A percentile compares a stretch with the other conserved stretches of the same genome.
phyloP scores from a whole-genome alignment of 30 jellyfish, hydroid and myxozoan genomes.

The Aurelia aurita complex sp. Pacific region DNA sequence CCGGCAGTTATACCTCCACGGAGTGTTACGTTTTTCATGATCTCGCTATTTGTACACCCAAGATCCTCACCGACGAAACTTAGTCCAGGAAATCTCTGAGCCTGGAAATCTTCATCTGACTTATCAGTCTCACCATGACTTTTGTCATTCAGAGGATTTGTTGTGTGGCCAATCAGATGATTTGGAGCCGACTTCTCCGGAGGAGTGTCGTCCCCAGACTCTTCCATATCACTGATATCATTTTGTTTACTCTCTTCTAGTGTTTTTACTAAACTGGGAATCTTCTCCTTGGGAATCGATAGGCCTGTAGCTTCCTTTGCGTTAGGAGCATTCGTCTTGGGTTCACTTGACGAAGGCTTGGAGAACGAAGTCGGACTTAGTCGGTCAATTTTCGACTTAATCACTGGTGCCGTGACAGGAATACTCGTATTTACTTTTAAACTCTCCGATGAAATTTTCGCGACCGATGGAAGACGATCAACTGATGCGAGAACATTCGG shows the following conservation, averaged over 20 bases:
- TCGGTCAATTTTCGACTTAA: too few species aligned
- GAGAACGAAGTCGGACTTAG: not conserved
- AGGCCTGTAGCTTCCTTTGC: not conserved
- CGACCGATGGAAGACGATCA: not conserved
- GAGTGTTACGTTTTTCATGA: constrained; percentile 71
- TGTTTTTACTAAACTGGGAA: constrained; percentile 1
- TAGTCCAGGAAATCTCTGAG: constrained; percentile 63
- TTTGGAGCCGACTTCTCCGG: not conserved
- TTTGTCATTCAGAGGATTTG: not conserved
- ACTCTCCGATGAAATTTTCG: not conserved
- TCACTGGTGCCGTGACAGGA: not conserved
- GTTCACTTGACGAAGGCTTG: not conserved
- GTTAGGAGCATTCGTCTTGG: not conserved
- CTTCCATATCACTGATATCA: not conserved
- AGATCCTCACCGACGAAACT: constrained; percentile 77
- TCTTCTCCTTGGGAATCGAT: not conserved
- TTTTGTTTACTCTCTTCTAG: not conserved
- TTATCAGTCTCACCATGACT: not conserved
- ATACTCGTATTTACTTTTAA: not conserved
- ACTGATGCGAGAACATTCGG: not conserved
- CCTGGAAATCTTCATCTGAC: constrained; percentile 15
- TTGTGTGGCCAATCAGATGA: not conserved
- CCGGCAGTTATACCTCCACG: constrained; percentile 92
- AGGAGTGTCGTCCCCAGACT: constrained; percentile 22
- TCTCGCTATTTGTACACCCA: constrained; percentile 90